These are phyloP conservation scores for Elachura formosa DNA, from an alignment of 2,113 vertebrate species.

Conservation along the genomic window DNA sequence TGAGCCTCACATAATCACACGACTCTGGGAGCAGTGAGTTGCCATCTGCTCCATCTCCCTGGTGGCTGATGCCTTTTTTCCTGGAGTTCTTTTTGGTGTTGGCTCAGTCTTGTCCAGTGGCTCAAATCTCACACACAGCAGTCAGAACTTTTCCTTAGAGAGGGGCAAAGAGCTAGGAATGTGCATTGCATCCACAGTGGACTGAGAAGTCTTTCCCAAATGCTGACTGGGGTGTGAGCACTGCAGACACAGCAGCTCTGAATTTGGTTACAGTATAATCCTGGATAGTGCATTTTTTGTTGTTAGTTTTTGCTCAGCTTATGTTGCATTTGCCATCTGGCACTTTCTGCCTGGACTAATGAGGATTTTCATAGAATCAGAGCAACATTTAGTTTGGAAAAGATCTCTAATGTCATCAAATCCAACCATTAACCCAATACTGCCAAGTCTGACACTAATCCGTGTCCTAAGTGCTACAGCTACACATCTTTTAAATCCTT, in stretches of 20 bases:
- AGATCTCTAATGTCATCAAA: not conserved
- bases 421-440: not conserved
- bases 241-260: conserved; percentile 34
- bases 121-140: not conserved
- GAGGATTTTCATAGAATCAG: not conserved
- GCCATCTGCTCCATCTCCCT: not conserved
- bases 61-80: not conserved
- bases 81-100: not conserved
- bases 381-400: not conserved
- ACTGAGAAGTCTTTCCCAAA: not conserved
- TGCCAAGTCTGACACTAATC: not conserved
- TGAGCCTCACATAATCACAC: not conserved
- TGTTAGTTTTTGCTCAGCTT: not conserved
- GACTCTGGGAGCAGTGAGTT: not conserved
- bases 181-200: not conserved
- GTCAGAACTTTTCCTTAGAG: not conserved
- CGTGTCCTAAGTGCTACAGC: not conserved
- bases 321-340: conserved; percentile 8
- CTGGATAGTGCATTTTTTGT: not conserved
- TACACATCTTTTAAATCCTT: not conserved
- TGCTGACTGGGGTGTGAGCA: not conserved
- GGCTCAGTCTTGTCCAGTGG: not conserved
- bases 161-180: not conserved
- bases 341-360: not conserved
- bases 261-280: conserved; percentile 34